Base-by-base conservation (phyloP, 2,888 invertebrate species). In the Cheiracanthium punctorium region DNA sequence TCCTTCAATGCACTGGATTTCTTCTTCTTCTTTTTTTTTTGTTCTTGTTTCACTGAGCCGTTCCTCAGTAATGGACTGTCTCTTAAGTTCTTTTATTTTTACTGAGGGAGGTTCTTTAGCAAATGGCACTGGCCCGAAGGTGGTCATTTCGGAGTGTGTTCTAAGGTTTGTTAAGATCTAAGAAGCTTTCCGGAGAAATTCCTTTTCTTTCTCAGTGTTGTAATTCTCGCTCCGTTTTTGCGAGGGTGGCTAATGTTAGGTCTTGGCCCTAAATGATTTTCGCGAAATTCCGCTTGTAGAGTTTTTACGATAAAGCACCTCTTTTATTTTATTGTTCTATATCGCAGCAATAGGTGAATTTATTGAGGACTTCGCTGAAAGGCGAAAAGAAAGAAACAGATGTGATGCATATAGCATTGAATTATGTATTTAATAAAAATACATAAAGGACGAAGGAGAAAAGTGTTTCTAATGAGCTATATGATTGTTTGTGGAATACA, bases 71-170 rank as follows among this genome's bases (percentile, higher is more conserved):
- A 85, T 85, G 79, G 77, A 48, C 67, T 74, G 84, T 74, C n/a
- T n/a, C n/a, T n/a, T n/a, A n/a, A n/a, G 69, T 72, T 48, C 29
- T 65, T 37, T 43, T 70, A 41, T 72, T 52, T 28, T 43, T 73
- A 64, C 67, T n/a, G 17, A 52, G 73, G 73, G 77, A 73, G 48
- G 79, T 85, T 74, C 64, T 84, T 79, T 70, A 74, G 79, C 79
- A 85, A 85, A 85, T 85, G 84, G 84, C 74, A 85, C 84, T 65
- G 24, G 30, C 79, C 58, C 69, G 43, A 85, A 74, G 84, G 84
- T 74, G 79, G 69, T 85, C 79, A 85, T 85, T 85, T 85, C 41
- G 74, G 32, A 65, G 72, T 48, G 33, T 24, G 24, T 37, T n/a
- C 30, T 24, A 70, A 29, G 64, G 82, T 58, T 70, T 70, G 82